Evolutionary conservation across 2,797 vertebrate species (phyloP).

Genomic region (Acanthopagrus latus): DNA sequence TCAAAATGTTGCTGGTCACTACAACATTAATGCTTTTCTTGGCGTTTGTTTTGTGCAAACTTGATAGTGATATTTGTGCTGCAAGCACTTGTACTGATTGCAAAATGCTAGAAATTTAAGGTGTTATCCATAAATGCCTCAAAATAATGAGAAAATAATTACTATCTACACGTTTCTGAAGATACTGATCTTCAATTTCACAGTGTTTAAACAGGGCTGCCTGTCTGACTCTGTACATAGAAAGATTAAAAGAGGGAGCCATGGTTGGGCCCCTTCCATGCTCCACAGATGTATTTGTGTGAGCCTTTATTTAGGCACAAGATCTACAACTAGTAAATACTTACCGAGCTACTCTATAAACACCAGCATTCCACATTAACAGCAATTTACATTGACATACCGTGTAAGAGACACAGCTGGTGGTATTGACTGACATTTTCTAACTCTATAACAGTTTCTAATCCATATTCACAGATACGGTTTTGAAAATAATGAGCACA

Average conservation of each 20-base stretch:
- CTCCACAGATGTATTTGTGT: slow-evolving; percentile 74
- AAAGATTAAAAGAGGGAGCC: slow-evolving; percentile 4
- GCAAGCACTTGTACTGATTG: not conserved
- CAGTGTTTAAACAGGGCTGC: slow-evolving; percentile 16
- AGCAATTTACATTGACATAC: slow-evolving; percentile 63
- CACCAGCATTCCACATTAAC: slow-evolving; percentile 70
- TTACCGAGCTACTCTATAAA: slow-evolving; percentile 71
- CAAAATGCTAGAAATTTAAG: not conserved
- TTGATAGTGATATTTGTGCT: not conserved
- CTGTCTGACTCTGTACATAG: not conserved
- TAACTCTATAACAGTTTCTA: slow-evolving; percentile 60
- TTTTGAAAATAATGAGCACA: slow-evolving; percentile 71
- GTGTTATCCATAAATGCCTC: not conserved
- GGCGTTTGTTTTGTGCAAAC: not conserved
- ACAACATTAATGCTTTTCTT: not conserved
- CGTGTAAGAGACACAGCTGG: slow-evolving; percentile 63
- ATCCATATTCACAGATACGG: slow-evolving; percentile 68
- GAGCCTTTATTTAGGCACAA: slow-evolving; percentile 72
- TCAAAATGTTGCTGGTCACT: not conserved
- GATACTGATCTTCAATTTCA: not conserved
- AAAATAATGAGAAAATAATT: slow-evolving; percentile 1
- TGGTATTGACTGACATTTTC: slow-evolving; percentile 72
- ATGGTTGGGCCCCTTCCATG: slow-evolving; percentile 48
- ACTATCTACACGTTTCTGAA: not conserved
- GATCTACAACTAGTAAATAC: slow-evolving; percentile 76